Conservation (phyloP, 2,113 vertebrate genomes). For the Pheucticus melanocephalus region DNA sequence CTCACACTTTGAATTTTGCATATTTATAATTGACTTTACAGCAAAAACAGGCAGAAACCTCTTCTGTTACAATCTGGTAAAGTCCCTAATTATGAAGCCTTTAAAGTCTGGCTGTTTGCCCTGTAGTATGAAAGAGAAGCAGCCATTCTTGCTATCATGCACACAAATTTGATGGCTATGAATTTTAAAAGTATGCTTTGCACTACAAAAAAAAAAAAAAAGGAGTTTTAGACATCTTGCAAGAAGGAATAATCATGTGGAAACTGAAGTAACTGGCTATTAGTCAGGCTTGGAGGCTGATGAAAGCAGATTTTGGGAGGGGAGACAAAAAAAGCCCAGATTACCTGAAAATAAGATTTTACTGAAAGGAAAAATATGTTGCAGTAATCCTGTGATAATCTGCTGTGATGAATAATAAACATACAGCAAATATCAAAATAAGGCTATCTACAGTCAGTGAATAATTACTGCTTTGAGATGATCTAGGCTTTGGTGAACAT, state of each 20-base stretch:
- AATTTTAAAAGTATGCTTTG: constrained; percentile 42
- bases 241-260: constrained; percentile 31
- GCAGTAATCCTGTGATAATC: constrained; percentile 13
- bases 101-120: constrained; percentile 6
- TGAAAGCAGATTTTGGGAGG: background rate
- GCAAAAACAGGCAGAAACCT: constrained; percentile 15
- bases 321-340: background rate
- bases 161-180: background rate
- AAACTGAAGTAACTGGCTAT: background rate
- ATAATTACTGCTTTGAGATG: constrained; percentile 29
- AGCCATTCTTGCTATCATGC: background rate
- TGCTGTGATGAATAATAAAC: constrained; percentile 34
- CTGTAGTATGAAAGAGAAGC: background rate
- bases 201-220: background rate
- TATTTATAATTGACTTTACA: constrained; percentile 24
- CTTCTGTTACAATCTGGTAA: background rate
- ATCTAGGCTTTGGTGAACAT: constrained; percentile 48
- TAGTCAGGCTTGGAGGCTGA: background rate
- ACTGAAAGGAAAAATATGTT: background rate
- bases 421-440: background rate
- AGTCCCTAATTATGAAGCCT: constrained; percentile 2
- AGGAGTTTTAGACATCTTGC: background rate
- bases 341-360: constrained; percentile 24
- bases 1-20: constrained; percentile 2
- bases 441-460: background rate